Base-by-base conservation (phyloP, 2,888 invertebrate species). In the Eupsilia transversa region DNA sequence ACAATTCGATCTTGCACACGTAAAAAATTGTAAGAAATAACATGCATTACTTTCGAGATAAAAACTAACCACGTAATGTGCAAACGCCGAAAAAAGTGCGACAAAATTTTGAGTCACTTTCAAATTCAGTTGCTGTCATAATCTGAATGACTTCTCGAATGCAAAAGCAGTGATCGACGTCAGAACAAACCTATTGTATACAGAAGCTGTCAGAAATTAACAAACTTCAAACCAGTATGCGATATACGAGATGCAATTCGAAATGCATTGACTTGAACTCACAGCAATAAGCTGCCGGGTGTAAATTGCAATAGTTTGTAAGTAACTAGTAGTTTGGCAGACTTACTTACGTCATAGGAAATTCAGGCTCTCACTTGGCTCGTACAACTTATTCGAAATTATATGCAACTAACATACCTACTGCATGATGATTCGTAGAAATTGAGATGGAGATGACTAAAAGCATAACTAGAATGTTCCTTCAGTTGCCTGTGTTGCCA, bases 221-320 rank as follows among this genome's bases (percentile, higher is more conserved):
- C 66, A 60, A 76, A 82, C 66, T 84, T 75, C 76, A 69, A 72
- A 80, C 43, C 35, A 69, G 76, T 56, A 54, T 69, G 68, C 49
- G 38, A 67, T 76, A 72, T 30, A 79, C 46, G 74, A 81, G 56
- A 64, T 70, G 66, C 59, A 68, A 72, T 76, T 70, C 59, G 60
- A 70, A 84, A 80, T 80, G 57, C 63, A 82, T 70, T 72, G 80
- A 80, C 80, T 82, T 66, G 69, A 79, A 75, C 72, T 80, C 69
- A 66, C 63, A 63, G 81, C 81, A 84, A 80, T 76, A 80, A 76
- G 81, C 54, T 63, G 57, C 59, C 66, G 65, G 57, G 74, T 82
- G 77, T 70, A 80, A 79, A 85, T 82, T 82, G 75, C 75, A 74
- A 82, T 85, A 85, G 85, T 85, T 85, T 74, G 54, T 74, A 72